Conservation (phyloP, 1,140 invertebrate species). For the Scylla paramamosain region DNA sequence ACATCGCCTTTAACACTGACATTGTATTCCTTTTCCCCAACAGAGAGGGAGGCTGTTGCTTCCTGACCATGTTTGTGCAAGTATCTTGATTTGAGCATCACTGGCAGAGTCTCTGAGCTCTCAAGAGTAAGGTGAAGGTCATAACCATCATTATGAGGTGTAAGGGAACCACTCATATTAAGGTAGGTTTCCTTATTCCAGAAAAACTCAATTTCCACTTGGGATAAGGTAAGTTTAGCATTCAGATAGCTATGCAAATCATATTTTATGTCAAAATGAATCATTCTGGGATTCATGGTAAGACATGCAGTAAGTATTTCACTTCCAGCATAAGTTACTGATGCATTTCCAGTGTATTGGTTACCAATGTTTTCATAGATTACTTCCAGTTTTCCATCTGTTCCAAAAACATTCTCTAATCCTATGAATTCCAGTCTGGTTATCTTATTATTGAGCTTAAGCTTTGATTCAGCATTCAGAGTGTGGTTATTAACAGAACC, state of each 20-base stretch:
- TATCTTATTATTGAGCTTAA: neutral
- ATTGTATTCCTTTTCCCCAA: slow-evolving; percentile 46
- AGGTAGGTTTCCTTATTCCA: slow-evolving; percentile 39
- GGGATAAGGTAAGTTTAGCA: neutral
- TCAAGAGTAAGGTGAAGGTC: slow-evolving; percentile 27
- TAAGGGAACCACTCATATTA: slow-evolving; percentile 7
- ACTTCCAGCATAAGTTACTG: too few species aligned
- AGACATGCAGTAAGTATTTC: neutral
- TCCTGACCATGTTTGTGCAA: neutral
- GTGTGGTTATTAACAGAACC: slow-evolving; percentile 27
- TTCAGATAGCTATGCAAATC: neutral
- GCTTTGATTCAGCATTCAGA: neutral
- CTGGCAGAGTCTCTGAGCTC: slow-evolving; percentile 15
- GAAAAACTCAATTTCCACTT: slow-evolving; percentile 27
- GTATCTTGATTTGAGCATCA: neutral
- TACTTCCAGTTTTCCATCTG: neutral
- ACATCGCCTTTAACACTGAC: neutral
- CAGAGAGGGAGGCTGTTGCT: neutral
- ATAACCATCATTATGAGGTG: slow-evolving; percentile 27
- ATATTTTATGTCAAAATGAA: slow-evolving; percentile 24
- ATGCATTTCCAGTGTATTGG: neutral
- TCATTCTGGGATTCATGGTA: neutral
- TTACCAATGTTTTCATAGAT: neutral
- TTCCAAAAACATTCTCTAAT: neutral
- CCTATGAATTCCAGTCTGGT: neutral